Base-by-base conservation (phyloP, 2,797 vertebrate genomes). In the Coregonus sp. region DNA sequence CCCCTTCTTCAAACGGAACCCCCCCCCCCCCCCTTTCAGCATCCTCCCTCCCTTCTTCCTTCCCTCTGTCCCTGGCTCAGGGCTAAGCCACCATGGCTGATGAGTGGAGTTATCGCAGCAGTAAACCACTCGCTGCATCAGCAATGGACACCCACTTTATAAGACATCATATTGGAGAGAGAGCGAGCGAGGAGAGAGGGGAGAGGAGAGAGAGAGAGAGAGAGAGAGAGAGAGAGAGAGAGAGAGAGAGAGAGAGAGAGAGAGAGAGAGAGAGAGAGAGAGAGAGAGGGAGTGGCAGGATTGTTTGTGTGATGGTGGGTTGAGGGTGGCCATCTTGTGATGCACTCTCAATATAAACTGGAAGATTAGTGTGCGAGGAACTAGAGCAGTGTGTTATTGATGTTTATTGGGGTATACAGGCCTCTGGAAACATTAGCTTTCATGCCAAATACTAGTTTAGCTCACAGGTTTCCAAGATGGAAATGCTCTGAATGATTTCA, bases 51-150 rank as follows among this genome's bases (percentile, higher is more conserved):
- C 47, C 70, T 69, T 40, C 7, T 18, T 68, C 66, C 25, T 18
- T 51, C n/a, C n/a, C 70, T 52, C 70, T n/a, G 18, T 71, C n/a
- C 18, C 69, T 51, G 2, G 7, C 69, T 50, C 18, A 33, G 73
- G 84, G 73, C 78, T 79, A 78, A 81, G 73, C 78, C 79, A 82
- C 78, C 77, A 78, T 75, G 75, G 86, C 74, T 86, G 86, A 86
- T 84, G 81, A 79, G 73, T 70, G 63, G 68, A 80, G 78, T 71
- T 84, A 78, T 70, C 51, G 25, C 84, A 74, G 82, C 81, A 69
- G 78, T 71, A 47, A 51, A 50, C 69, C 69, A 84, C 71, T 56
- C 61, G 6, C 76, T 85, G 84, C 87, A 29, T 71, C 47, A 14
- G 12, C 79, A 33, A 37, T 69, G 79, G 78, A 83, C 83, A 18